Evolutionary conservation across 2,888 invertebrate species (phyloP).

Genomic region (Drosophila cognata): DNA sequence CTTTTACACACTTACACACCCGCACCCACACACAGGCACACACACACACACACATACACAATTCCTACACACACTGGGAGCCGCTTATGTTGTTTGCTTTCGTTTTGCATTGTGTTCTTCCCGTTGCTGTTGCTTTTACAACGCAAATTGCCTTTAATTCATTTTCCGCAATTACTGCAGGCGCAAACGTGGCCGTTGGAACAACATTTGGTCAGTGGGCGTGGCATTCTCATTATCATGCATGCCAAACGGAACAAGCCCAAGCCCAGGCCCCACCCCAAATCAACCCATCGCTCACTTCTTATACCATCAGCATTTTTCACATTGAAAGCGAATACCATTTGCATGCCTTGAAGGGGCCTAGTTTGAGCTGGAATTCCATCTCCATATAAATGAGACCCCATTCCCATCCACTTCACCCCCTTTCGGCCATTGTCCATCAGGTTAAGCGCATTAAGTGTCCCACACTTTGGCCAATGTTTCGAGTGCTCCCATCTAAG

Average conservation of each 20-base stretch:
- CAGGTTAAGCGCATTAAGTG: conserved; percentile 67
- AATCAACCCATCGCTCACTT: background rate
- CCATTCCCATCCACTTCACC: background rate
- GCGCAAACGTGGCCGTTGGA: conserved; percentile 25
- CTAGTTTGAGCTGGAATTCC: conserved; percentile 37
- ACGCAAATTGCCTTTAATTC: conserved; percentile 74
- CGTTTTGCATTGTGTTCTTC: conserved; percentile 56
- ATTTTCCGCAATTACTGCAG: conserved; percentile 73
- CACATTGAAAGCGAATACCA: conserved; percentile 59
- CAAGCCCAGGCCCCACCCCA: background rate
- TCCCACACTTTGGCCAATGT: conserved; percentile 9
- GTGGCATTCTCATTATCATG: conserved; percentile 62
- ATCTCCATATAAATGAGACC: conserved; percentile 68
- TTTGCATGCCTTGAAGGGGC: conserved; percentile 63
- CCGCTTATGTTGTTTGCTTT: conserved; percentile 70
- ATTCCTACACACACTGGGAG: conserved; percentile 11
- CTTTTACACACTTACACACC: conserved; percentile 33
- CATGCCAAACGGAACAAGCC: conserved; percentile 38
- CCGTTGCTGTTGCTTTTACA: conserved; percentile 29
- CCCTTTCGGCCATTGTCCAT: conserved; percentile 33
- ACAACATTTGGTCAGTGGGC: conserved; percentile 30
- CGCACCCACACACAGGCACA: conserved; percentile 18
- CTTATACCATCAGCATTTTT: conserved; percentile 55
- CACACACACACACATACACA: conserved; percentile 13
- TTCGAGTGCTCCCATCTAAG: conserved; percentile 38